Evolutionary conservation across 2,797 vertebrate genomes (phyloP).

Genomic region (Artibeus jamaicensis): DNA sequence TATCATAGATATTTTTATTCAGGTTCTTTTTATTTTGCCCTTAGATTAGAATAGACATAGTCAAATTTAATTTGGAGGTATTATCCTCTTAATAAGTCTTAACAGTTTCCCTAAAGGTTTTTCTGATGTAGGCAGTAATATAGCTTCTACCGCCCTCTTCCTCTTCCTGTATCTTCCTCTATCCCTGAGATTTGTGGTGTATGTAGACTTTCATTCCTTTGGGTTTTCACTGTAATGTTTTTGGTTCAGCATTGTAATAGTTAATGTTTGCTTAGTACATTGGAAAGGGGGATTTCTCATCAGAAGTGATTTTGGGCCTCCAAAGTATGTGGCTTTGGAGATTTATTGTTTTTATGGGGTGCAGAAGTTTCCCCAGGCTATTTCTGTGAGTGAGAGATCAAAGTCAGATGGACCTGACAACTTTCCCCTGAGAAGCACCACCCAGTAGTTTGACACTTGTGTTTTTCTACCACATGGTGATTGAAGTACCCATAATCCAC

Average conservation of each 20-base stretch:
- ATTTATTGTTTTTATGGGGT: slow-evolving; percentile 81
- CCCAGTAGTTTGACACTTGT: slow-evolving; percentile 70
- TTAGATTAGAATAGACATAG: not conserved
- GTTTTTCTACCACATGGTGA: slow-evolving; percentile 72
- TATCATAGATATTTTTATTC: not conserved
- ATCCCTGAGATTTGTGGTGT: not conserved
- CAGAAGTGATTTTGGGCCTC: slow-evolving; percentile 71
- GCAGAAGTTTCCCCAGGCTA: slow-evolving; percentile 78
- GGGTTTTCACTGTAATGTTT: not conserved
- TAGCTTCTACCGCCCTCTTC: not conserved
- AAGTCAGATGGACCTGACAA: slow-evolving; percentile 76
- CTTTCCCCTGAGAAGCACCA: slow-evolving; percentile 75
- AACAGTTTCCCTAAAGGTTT: not conserved
- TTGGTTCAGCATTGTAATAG: slow-evolving; percentile 37
- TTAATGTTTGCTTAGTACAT: slow-evolving; percentile 47
- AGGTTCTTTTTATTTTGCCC: not conserved
- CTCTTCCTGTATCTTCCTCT: not conserved
- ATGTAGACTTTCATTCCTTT: not conserved
- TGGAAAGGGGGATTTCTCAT: slow-evolving; percentile 57
- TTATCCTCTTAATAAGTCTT: not conserved
- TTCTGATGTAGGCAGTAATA: not conserved
- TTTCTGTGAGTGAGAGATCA: slow-evolving; percentile 78
- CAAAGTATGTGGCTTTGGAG: slow-evolving; percentile 73
- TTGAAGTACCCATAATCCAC: slow-evolving; percentile 56
- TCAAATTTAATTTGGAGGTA: not conserved